Evolutionary conservation across 2,113 vertebrate genomes (phyloP), one percentile per base, ranked within the genome.

Genomic region (Otus sunia): DNA sequence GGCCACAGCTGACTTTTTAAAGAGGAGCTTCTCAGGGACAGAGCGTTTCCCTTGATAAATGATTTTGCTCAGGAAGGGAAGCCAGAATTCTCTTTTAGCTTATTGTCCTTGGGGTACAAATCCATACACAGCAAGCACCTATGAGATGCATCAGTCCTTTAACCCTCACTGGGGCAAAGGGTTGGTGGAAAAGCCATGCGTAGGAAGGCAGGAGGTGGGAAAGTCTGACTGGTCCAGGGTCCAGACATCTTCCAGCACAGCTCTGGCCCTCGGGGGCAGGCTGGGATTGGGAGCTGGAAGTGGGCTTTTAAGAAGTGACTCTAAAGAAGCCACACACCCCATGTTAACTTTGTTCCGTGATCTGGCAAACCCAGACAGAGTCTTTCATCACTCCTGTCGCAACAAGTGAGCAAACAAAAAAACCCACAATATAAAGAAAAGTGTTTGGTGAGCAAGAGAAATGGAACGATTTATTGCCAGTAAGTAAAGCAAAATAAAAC

Each of bases 401-500:
- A 80, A 55, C 55, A 86, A 67, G 91, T 21, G 49, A 83, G 55
- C 12, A 69, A 96, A 88, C 41, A 72, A 69, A 76, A 3, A 3
- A 19, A 1, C 15, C n/a, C 69, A 47, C 77, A 73, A 36, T 52
- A 53, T 41, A 47, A 76, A 89, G 45, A 68, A 26, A 64, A 92
- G 59, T 41, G 36, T 74, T 84, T 83, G 75, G 77, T 81, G 59
- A 86, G 50, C 67, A 75, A 83, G 88, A 76, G 43, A 91, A 94
- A 68, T 47, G 83, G 55, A 86, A 86, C 43, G 45, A 77, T 68
- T 81, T 64, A 39, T 53, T 91, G 90, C 88, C 88, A 96, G 88
- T 68, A 72, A 94, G 79, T 62, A 45, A 88, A 86, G 88, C 55
- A 88, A 95, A 92, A 94, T n/a, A 37, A 88, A 92, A 69, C 37